Percentiles rank a stretch among this genome's conserved stretches.
These are phyloP conservation scores for Chydorus sphaericus DNA, from an alignment of 2,888 invertebrate genomes.

Conservation along the genomic window DNA sequence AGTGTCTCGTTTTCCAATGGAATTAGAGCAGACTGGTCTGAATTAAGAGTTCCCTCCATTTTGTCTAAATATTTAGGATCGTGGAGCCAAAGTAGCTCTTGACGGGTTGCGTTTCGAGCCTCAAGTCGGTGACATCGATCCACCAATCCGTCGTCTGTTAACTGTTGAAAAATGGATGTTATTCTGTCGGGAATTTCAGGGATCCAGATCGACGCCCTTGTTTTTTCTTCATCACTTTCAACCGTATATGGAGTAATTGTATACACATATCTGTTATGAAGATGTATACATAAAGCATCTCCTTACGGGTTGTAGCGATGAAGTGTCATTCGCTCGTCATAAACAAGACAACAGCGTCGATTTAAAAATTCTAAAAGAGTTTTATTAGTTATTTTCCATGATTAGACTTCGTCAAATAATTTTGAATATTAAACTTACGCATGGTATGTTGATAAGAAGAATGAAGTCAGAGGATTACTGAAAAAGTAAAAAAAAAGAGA, in stretches of 20 bases:
- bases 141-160: constrained; percentile 48
- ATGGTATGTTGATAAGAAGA: no score
- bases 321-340: constrained; percentile 59
- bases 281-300: no score
- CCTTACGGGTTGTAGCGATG: constrained; percentile 54
- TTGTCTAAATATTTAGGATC: constrained; percentile 38
- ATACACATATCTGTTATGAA: no score
- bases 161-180: constrained; percentile 50
- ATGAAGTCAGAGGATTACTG: no score
- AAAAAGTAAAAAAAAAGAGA: no score
- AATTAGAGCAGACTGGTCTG: constrained; percentile 30
- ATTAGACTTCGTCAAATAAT: no score
- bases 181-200: constrained; percentile 68
- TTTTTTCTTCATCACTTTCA: constrained; percentile 46
- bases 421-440: no score
- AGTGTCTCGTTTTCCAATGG: no score
- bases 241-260: no score
- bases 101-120: constrained; percentile 41
- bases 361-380: constrained; percentile 35
- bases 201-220: no score
- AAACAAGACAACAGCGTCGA: constrained; percentile 56
- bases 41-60: constrained; percentile 35
- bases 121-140: constrained; percentile 39
- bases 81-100: constrained; percentile 50
- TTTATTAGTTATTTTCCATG: no score